Conservation (phyloP, 1,140 invertebrate species). For the Paramacrobiotus metropolitanus region DNA sequence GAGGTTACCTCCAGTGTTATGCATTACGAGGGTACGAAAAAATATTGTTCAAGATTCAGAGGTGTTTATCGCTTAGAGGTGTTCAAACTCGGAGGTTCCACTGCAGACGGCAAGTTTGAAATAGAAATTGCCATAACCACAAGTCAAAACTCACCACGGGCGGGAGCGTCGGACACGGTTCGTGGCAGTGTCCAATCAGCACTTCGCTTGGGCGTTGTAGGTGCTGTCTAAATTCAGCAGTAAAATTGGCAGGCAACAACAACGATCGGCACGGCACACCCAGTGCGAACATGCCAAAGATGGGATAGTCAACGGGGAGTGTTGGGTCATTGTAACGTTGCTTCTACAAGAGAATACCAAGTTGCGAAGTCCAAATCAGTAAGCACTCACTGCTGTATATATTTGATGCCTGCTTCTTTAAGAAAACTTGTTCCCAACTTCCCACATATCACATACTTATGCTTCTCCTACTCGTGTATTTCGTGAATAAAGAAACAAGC, state of each 20-base stretch:
- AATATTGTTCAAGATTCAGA: not conserved
- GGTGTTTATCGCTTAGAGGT: too few relatives aligned
- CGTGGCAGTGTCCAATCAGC: not conserved
- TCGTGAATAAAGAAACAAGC: too few relatives aligned
- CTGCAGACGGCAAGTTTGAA: not conserved
- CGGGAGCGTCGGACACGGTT: not conserved
- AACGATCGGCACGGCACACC: not conserved
- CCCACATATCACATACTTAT: too few relatives aligned
- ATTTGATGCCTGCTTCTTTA: too few relatives aligned
- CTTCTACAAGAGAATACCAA: not conserved
- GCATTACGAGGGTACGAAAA: too few relatives aligned
- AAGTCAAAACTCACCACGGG: not conserved
- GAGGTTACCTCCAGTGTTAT: too few relatives aligned
- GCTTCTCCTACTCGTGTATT: too few relatives aligned
- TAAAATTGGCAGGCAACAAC: not conserved
- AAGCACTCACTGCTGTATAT: too few relatives aligned
- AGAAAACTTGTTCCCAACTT: too few relatives aligned
- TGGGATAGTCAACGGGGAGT: not conserved
- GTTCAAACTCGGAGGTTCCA: too few relatives aligned
- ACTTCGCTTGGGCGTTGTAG: not conserved
- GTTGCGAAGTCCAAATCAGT: too few relatives aligned
- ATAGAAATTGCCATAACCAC: too few relatives aligned
- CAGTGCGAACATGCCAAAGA: not conserved
- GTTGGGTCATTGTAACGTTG: not conserved
- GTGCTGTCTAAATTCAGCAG: not conserved